Evolutionary conservation across 92 coral and sea anemone genomes (phyloP).

Genomic region (Porites lobata): DNA sequence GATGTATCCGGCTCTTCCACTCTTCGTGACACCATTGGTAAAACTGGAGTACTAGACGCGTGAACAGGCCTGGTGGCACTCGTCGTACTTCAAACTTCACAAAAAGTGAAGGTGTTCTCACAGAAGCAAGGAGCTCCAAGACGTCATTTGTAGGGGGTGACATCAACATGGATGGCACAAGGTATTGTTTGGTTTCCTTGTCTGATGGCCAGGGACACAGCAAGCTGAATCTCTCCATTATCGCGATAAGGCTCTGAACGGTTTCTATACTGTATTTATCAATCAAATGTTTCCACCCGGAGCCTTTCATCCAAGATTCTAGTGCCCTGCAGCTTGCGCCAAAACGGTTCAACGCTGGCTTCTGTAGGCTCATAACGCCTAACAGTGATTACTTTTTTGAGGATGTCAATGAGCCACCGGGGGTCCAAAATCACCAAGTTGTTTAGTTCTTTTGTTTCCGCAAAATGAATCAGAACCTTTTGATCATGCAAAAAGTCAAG

Average conservation of each 20-base stretch:
- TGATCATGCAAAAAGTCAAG: conserved; percentile 63
- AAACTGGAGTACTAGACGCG: too few relatives aligned
- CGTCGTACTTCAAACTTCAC: too few relatives aligned
- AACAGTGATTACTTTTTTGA: conserved; percentile 64
- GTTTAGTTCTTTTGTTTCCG: conserved; percentile 16
- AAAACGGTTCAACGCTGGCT: conserved; percentile 1
- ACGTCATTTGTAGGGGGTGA: too few relatives aligned
- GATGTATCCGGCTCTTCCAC: too few relatives aligned
- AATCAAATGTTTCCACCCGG: conserved; percentile 23
- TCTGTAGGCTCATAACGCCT: conserved; percentile 20
- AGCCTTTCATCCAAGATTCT: conserved; percentile 46
- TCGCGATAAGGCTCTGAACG: conserved; percentile 14
- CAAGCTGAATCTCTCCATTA: conserved; percentile 59
- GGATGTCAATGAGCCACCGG: conserved; percentile 69
- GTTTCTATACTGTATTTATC: conserved; percentile 9
- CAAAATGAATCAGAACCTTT: conserved; percentile 55
- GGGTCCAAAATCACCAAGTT: conserved; percentile 57
- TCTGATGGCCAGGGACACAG: conserved; percentile 25
- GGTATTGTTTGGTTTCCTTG: background rate
- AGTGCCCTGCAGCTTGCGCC: conserved; percentile 52
- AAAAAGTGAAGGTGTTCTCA: too few relatives aligned
- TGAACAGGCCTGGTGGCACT: too few relatives aligned
- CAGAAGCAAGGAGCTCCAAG: too few relatives aligned
- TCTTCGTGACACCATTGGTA: too few relatives aligned
- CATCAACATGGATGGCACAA: too few relatives aligned